Evolutionary conservation across 2,797 vertebrate genomes (phyloP).

Genomic region (Hyperoplus immaculatus): DNA sequence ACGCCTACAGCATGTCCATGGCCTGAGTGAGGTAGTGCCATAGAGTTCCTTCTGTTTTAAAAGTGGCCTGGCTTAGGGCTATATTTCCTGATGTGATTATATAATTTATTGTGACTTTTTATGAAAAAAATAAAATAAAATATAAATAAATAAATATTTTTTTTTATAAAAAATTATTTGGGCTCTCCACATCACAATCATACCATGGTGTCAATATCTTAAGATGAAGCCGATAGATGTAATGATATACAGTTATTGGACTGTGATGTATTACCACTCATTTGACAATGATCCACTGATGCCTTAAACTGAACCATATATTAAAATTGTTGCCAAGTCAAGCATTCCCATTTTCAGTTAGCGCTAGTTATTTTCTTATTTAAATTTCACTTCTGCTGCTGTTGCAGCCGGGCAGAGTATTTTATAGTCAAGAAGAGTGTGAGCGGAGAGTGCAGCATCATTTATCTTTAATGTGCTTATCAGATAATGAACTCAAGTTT

Average conservation of each 20-base stretch:
- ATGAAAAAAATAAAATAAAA: background rate
- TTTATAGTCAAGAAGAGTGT: constrained; percentile 4
- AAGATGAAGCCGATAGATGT: background rate
- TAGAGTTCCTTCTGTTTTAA: too few relatives aligned
- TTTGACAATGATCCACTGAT: constrained; percentile 21
- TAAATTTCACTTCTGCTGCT: constrained; percentile 31
- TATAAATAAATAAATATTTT: too few relatives aligned
- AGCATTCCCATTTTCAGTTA: constrained; percentile 18
- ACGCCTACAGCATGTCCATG: too few relatives aligned
- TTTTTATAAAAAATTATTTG: background rate
- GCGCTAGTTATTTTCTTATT: constrained; percentile 13
- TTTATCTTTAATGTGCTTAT: constrained; percentile 38
- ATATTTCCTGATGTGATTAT: too few relatives aligned
- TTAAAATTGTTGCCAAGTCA: constrained; percentile 11
- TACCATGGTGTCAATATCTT: background rate
- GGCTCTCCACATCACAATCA: background rate
- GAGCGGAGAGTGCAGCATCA: constrained; percentile 19
- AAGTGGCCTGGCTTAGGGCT: too few relatives aligned
- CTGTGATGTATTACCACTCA: background rate
- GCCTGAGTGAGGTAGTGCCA: too few relatives aligned
- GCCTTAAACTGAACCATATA: constrained; percentile 14
- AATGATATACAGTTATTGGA: background rate
- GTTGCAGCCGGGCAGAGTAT: constrained; percentile 14
- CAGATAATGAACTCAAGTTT: constrained; percentile 47
- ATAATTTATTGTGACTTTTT: background rate